Conservation (phyloP, 2,797 vertebrate species). For the Tarsius wallacei region DNA sequence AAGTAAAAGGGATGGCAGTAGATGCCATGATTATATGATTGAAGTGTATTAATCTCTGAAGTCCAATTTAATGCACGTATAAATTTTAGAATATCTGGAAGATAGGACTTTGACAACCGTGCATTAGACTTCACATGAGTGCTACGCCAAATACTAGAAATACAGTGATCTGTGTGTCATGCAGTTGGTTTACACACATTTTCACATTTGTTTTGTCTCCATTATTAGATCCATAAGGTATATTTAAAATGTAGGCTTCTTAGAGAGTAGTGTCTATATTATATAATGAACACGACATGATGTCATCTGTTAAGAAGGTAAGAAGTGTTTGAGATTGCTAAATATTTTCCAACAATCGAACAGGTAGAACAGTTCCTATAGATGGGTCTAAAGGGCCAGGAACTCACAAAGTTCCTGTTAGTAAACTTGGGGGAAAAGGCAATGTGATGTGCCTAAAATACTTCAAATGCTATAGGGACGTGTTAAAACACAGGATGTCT, state of each 20-base stretch:
- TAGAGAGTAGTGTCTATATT: neutral
- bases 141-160: neutral
- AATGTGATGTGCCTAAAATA: conserved; percentile 10
- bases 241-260: neutral
- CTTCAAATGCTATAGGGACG: neutral
- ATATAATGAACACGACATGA: neutral
- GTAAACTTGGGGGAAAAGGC: neutral
- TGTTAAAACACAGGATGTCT: conserved; percentile 29
- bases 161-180: neutral
- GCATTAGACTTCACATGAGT: neutral
- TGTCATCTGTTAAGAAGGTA: neutral
- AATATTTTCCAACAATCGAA: neutral
- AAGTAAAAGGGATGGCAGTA: neutral
- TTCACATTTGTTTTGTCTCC: neutral
- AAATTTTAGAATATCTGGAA: conserved; percentile 14
- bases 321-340: neutral
- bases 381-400: neutral
- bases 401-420: neutral
- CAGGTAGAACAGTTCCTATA: neutral
- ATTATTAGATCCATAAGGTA: neutral
- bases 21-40: neutral
- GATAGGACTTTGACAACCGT: neutral
- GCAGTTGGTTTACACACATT: neutral
- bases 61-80: neutral
- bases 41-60: conserved; percentile 20